Base-by-base conservation (phyloP, 2,888 invertebrate genomes). In the Tipula helvola region DNA sequence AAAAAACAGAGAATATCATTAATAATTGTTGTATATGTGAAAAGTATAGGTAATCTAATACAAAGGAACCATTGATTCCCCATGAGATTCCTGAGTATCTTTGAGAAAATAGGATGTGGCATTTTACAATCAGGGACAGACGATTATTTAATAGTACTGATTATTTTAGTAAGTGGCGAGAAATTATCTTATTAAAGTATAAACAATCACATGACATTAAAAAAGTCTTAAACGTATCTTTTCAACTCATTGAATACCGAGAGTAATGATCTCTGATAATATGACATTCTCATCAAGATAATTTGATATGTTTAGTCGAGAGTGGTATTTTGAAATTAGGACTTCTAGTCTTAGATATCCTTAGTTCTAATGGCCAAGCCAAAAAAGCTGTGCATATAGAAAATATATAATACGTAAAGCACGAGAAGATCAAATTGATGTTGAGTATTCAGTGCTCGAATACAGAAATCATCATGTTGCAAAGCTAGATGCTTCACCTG, bases 161-260 rank as follows among this genome's bases (percentile, higher is more conserved):
- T 28, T 28, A 28, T 28, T 28, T 28, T 28, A 28, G 28, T 28
- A 28, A 28, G 86, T 88, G 41, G 52, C 41, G 88, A 7, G 88
- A 88, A 85, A 71, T 88, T 8, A 86, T 85, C 7, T 42, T 7
- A 0, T 52, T 88, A 5, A 12, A 41, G 1, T 71, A 47, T 28
- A 28, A 28, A 28, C 28, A 28, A 28, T 28, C 28, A 28, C 28
- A 28, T 28, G 28, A 28, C 28, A 18, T 88, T 3, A 87, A 36
- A 36, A n/a, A 10, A 85, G 84, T 36, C n/a, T 88, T 8, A 87
- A 87, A 87, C 18, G 39, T n/a, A 86, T 88, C 36, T 88, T 88
- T 87, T 87, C 87, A 13, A 85, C 86, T 10, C 85, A 87, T 86
- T 87, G 86, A 5, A 47, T 86, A 7, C 86, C 84, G 2, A 83